Conservation (phyloP, 2,113 vertebrate genomes). For the Aviceda subcristata region DNA sequence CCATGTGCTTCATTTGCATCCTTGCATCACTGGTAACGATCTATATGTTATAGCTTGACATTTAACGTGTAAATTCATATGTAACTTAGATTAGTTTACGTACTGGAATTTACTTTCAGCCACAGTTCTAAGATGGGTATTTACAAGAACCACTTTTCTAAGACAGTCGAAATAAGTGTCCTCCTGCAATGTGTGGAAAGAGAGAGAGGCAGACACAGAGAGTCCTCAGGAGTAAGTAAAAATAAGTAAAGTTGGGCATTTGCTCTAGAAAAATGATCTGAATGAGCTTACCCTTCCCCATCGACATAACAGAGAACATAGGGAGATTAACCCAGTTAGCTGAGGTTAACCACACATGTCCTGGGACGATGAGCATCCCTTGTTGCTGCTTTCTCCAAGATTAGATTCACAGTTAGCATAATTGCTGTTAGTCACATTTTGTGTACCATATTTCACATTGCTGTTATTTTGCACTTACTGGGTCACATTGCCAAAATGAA, state of each 20-base stretch:
- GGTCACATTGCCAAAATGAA: constrained; percentile 8
- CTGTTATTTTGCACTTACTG: neutral
- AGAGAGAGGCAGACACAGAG: neutral
- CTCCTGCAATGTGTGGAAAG: neutral
- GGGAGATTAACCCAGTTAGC: neutral
- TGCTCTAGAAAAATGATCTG: neutral
- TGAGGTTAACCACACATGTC: neutral
- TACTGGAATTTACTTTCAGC: neutral
- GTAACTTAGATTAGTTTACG: neutral
- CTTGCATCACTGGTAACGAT: neutral
- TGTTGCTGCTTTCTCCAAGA: neutral
- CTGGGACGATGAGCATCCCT: neutral
- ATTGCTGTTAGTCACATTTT: neutral
- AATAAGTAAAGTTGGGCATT: neutral
- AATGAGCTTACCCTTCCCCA: neutral
- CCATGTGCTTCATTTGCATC: neutral
- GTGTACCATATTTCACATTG: neutral
- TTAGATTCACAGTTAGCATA: neutral
- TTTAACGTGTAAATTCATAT: neutral
- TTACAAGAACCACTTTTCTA: neutral
- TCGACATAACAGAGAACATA: neutral
- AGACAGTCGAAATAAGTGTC: neutral
- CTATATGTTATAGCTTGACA: neutral
- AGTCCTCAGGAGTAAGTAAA: neutral
- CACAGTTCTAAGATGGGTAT: neutral